Evolutionary conservation across 1,140 invertebrate species (phyloP).

Genomic region (Linepithema humile): DNA sequence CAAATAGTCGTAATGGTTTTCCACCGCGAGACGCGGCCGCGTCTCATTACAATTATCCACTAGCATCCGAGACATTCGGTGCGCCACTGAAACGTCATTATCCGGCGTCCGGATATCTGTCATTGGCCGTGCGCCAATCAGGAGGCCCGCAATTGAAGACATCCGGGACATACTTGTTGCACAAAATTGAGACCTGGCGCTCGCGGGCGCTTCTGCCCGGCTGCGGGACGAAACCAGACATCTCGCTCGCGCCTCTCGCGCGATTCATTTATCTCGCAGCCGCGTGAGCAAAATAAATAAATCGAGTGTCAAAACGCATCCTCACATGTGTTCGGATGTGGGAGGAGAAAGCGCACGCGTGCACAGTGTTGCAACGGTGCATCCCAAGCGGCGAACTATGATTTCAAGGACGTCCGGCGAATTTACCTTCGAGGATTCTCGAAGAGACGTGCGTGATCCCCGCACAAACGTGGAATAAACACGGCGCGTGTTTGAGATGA

Average conservation of each 20-base stretch:
- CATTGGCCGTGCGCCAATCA: conserved; percentile 39
- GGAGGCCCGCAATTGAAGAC: conserved; percentile 48
- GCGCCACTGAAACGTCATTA: conserved; percentile 33
- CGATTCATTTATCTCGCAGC: background rate
- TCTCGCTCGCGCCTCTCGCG: background rate
- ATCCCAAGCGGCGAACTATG: background rate
- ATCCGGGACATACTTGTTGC: conserved; percentile 47
- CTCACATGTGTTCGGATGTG: background rate
- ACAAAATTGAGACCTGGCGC: conserved; percentile 48
- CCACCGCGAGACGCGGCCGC: background rate
- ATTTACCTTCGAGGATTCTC: background rate
- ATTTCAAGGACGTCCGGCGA: background rate
- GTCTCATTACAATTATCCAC: conserved; percentile 31
- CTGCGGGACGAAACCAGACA: background rate
- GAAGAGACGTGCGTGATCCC: background rate
- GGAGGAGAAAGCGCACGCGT: background rate
- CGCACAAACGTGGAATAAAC: background rate
- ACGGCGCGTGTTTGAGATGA: background rate
- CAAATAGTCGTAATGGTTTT: conserved; percentile 29
- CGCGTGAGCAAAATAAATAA: background rate
- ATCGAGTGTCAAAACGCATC: background rate
- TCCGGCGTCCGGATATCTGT: conserved; percentile 49
- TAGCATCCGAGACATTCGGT: conserved; percentile 13
- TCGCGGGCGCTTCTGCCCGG: conserved; percentile 2
- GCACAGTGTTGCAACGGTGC: background rate